These are phyloP conservation scores for Chaunax sp. DNA, from an alignment of 2,797 vertebrate species.

Conservation along the genomic window DNA sequence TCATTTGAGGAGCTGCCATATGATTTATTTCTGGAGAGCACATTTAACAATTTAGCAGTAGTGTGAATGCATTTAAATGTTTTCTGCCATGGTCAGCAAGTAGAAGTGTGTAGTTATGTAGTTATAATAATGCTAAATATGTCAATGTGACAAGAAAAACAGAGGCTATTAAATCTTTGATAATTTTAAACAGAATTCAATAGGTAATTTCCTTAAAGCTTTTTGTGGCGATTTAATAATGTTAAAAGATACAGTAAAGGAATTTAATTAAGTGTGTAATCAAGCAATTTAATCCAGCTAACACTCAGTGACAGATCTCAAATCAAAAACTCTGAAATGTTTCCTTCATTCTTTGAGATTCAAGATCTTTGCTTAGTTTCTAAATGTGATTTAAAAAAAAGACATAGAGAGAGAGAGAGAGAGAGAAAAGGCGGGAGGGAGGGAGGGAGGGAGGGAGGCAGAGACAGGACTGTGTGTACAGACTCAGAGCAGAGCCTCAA, in stretches of 20 bases:
- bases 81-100: not conserved
- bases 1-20: not conserved
- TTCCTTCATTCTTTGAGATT: conserved; percentile 1
- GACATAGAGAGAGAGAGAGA: not conserved
- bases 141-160: not conserved
- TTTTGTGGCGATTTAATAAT: conserved; percentile 5
- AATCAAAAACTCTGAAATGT: not conserved
- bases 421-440: not conserved
- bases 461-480: conserved; percentile 9
- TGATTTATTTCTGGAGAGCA: not conserved
- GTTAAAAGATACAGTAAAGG: conserved; percentile 2
- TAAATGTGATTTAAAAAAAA: conserved; percentile 14
- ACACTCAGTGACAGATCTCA: conserved; percentile 9
- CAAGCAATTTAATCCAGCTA: not conserved
- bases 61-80: not conserved
- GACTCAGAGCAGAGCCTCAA: conserved; percentile 26
- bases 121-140: conserved; percentile 17
- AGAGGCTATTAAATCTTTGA: not conserved
- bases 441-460: conserved; percentile 11
- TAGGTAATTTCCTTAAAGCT: not conserved
- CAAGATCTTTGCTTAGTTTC: conserved; percentile 15
- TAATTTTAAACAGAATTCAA: conserved; percentile 6
- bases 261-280: not conserved
- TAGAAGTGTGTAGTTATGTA: not conserved
- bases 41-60: not conserved